phyloP scores from a whole-genome alignment of 2,888 invertebrate genomes.

The Dasysyrphus albostriatus region DNA sequence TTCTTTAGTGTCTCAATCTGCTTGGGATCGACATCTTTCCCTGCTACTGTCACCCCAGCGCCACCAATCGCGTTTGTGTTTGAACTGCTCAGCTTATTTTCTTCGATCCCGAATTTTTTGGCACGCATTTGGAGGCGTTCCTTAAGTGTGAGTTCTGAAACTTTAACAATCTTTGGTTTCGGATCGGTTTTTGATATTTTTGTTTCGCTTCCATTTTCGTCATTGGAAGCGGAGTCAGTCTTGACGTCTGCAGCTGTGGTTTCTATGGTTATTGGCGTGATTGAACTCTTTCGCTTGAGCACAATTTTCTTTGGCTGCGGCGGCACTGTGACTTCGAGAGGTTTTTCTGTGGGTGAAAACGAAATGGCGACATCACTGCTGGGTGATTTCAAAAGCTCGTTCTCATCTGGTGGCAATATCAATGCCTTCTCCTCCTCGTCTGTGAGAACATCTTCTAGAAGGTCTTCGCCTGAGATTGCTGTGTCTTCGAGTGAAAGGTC shows the following conservation, averaged over 20 bases:
- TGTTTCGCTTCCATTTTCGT: conserved; percentile 79
- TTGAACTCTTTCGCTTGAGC: conserved; percentile 81
- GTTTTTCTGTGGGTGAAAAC: conserved; percentile 47
- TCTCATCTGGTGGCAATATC: conserved; percentile 79
- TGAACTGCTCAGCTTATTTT: conserved; percentile 51
- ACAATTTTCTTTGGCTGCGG: conserved; percentile 79
- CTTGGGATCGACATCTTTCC: conserved; percentile 85
- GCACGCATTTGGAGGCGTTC: conserved; percentile 91
- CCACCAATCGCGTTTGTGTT: conserved; percentile 60
- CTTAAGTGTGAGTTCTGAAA: conserved; percentile 86
- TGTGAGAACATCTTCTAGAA: conserved; percentile 81
- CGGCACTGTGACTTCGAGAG: conserved; percentile 64
- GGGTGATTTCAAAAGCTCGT: conserved; percentile 81
- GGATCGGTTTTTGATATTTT: conserved; percentile 85
- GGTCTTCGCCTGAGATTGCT: conserved; percentile 83
- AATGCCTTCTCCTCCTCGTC: conserved; percentile 84
- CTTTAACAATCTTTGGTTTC: conserved; percentile 84
- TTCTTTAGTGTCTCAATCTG: conserved; percentile 88
- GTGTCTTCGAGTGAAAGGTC: conserved; percentile 82
- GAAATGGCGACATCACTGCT: conserved; percentile 67
- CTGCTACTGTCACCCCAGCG: conserved; percentile 77
- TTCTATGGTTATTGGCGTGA: conserved; percentile 60
- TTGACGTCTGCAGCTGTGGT: conserved; percentile 46
- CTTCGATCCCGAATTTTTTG: conserved; percentile 90
- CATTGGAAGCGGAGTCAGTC: conserved; percentile 64